Base-by-base conservation (phyloP, 1,140 invertebrate genomes). In the Chrysoperla carnea region DNA sequence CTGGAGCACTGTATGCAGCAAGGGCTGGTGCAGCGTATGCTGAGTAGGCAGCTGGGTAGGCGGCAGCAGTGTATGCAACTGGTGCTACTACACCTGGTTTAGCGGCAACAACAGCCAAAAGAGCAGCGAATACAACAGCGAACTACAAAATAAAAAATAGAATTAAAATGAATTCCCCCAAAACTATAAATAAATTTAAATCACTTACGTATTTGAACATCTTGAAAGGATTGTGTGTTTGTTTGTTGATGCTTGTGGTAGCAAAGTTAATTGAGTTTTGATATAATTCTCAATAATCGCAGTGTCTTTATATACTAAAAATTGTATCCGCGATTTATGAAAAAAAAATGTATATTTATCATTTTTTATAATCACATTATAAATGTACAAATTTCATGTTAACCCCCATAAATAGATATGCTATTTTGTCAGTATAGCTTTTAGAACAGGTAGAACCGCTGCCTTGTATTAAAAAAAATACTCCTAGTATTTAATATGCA, bases 121-220 rank as follows among this genome's bases (percentile, higher is more conserved):
- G 12, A 35, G 44, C 44, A 17, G 46, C 48, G 44, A 48, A 39
- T 9, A 48, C 40, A 41, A 41, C 13, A 39, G 23, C 46, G 38
- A 48, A 42, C 47, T 48, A 37, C 6, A 48, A 42, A 40, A 37
- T n/a, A 29, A 29, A 37, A 14, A 39, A 2, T 38, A 35, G 2
- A 2, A 33, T 23, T 23, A 23, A 23, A 2, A 23, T 23, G 2
- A 23, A 23, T 23, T 23, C 17, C 17, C 17, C 17, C 2, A 23
- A 23, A 14, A 38, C 37, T 4, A 12, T 39, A 27, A 8, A 37
- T n/a, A 33, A 35, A 31, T 31, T 6, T 17, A 13, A 36, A 36
- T 8, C 7, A 53, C 55, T 57, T 43, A 57, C 55, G 49, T 53
- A 45, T 37, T 54, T 57, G 52, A 55, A 57, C 55, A 57, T 57